A percentile compares a stretch with the other conserved stretches of the same genome.
phyloP scores from a whole-genome alignment of 1,140 invertebrate species.

The Leptopilina boulardi region DNA sequence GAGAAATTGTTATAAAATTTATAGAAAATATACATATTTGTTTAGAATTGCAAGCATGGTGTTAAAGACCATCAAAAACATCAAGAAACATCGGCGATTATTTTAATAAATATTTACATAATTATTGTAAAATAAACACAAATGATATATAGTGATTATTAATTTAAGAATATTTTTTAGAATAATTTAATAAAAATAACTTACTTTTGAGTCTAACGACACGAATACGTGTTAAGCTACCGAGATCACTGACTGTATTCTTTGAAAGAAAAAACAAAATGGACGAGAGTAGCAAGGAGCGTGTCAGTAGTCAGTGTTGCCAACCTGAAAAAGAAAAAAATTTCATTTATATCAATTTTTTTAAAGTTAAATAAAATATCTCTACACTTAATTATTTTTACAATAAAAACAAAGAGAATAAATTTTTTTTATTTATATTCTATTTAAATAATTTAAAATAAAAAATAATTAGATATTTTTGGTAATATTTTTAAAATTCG shows the following conservation, averaged over 20 bases:
- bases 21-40: background rate
- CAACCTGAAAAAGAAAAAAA: background rate
- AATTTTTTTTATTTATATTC: background rate
- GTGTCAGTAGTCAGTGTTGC: background rate
- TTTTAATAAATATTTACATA: background rate
- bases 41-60: background rate
- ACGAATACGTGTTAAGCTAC: slow-evolving; percentile 32
- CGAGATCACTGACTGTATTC: background rate
- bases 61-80: background rate
- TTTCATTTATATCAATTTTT: no score
- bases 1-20: background rate
- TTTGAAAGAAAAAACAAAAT: slow-evolving; percentile 17
- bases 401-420: background rate
- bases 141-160: background rate
- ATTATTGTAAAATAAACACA: background rate
- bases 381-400: background rate
- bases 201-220: slow-evolving; percentile 31
- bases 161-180: background rate
- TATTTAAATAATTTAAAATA: background rate
- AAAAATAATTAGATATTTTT: background rate
- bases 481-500: background rate
- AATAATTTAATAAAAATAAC: slow-evolving; percentile 8
- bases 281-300: background rate
- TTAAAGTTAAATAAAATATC: no score
- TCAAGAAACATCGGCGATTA: slow-evolving; percentile 27